These are phyloP conservation scores for Caerostris extrusa DNA, from an alignment of 1,140 invertebrate genomes.

Conservation along the genomic window DNA sequence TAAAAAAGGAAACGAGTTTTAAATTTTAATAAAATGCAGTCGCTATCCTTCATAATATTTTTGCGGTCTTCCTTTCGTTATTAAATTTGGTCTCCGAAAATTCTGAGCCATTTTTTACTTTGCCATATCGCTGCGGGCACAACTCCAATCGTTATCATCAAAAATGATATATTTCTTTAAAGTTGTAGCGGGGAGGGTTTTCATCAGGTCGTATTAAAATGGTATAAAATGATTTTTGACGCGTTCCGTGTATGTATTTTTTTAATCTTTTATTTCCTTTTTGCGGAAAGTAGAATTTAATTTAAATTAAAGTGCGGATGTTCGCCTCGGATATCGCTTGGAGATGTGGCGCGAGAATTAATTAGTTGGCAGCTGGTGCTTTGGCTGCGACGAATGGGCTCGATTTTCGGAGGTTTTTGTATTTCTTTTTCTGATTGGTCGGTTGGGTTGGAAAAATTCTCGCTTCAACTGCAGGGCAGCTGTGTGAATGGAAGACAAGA, in stretches of 20 bases:
- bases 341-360: too few species aligned
- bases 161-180: not conserved
- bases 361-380: too few species aligned
- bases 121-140: not conserved
- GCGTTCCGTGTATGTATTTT: not conserved
- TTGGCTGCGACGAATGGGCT: too few species aligned
- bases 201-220: not conserved
- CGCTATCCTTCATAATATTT: constrained; percentile 21
- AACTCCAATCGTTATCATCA: not conserved
- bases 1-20: not conserved
- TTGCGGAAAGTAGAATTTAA: not conserved
- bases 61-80: not conserved
- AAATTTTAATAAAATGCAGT: constrained; percentile 10
- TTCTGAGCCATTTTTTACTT: not conserved
- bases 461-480: too few species aligned
- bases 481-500: too few species aligned
- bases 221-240: not conserved
- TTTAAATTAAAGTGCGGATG: too few species aligned
- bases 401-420: too few species aligned
- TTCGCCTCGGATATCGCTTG: too few species aligned
- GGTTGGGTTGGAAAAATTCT: too few species aligned
- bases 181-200: not conserved
- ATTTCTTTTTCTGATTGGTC: too few species aligned
- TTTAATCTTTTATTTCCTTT: not conserved
- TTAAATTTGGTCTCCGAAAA: not conserved